These are phyloP conservation scores for Drosophila watanabei DNA, from an alignment of 1,140 invertebrate genomes.

Conservation along the genomic window DNA sequence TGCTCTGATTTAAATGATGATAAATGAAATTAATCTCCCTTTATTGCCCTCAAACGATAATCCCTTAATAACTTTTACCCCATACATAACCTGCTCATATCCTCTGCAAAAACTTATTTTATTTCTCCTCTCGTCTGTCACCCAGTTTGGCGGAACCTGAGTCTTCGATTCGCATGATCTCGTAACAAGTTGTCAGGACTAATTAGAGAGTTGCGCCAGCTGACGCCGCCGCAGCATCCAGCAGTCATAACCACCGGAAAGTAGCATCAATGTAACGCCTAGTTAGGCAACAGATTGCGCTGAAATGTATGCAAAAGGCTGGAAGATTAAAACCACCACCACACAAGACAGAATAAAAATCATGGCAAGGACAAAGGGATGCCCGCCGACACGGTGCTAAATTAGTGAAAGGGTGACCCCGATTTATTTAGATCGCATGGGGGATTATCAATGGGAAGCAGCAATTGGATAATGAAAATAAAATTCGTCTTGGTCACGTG, in stretches of 20 bases:
- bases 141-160: slow-evolving; percentile 6
- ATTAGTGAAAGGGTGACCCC: slow-evolving; percentile 72
- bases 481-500: slow-evolving; percentile 77
- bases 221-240: slow-evolving; percentile 26
- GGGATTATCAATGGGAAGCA: slow-evolving; percentile 39
- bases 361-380: slow-evolving; percentile 42
- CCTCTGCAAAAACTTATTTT: slow-evolving; percentile 16
- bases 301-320: slow-evolving; percentile 71
- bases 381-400: slow-evolving; percentile 50
- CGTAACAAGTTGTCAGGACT: slow-evolving; percentile 50
- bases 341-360: slow-evolving; percentile 26
- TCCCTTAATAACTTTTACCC: not conserved
- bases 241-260: slow-evolving; percentile 14
- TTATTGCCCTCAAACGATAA: not conserved
- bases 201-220: slow-evolving; percentile 46
- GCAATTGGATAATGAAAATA: slow-evolving; percentile 69
- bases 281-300: slow-evolving; percentile 76
- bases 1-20: too few relatives aligned
- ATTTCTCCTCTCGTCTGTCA: slow-evolving; percentile 21
- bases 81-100: slow-evolving; percentile 20
- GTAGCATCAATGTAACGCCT: slow-evolving; percentile 68
- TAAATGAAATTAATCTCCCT: not conserved
- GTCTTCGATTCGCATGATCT: slow-evolving; percentile 31
- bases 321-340: slow-evolving; percentile 31
- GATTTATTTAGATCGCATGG: slow-evolving; percentile 37